These are phyloP conservation scores for Nasalis larvatus DNA, from an alignment of 2,113 vertebrate genomes.

Conservation along the genomic window DNA sequence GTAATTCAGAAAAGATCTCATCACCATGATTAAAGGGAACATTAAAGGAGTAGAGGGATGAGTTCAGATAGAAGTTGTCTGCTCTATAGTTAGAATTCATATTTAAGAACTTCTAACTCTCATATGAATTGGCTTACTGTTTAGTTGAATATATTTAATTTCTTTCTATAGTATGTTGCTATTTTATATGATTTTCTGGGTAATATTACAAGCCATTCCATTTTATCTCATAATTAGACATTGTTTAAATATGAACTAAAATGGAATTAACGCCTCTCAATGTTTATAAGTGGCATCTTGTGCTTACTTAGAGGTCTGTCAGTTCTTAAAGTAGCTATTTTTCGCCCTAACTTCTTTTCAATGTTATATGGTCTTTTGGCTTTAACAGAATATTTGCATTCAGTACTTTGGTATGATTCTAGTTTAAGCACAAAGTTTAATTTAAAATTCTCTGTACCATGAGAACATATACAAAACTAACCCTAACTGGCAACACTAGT, in stretches of 20 bases:
- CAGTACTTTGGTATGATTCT: background rate
- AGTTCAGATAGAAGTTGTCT: background rate
- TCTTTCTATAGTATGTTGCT: background rate
- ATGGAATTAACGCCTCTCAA: background rate
- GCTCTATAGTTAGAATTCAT: background rate
- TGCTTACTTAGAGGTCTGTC: background rate
- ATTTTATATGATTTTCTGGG: background rate
- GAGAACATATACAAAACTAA: background rate
- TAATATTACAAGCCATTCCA: background rate
- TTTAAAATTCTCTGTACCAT: background rate
- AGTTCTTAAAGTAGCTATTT: background rate
- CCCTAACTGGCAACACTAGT: background rate
- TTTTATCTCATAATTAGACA: background rate
- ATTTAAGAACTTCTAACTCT: background rate
- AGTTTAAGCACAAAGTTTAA: background rate
- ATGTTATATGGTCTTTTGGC: background rate
- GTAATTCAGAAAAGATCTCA: background rate
- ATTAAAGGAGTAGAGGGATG: background rate
- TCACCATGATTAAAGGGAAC: background rate
- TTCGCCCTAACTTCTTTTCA: background rate
- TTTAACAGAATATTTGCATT: constrained; percentile 17
- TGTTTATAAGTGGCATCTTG: background rate
- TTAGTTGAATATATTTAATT: background rate
- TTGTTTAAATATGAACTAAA: constrained; percentile 8
- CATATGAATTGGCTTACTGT: background rate